These are phyloP conservation scores for Tipula confusa DNA, from an alignment of 2,888 invertebrate species.

Conservation along the genomic window DNA sequence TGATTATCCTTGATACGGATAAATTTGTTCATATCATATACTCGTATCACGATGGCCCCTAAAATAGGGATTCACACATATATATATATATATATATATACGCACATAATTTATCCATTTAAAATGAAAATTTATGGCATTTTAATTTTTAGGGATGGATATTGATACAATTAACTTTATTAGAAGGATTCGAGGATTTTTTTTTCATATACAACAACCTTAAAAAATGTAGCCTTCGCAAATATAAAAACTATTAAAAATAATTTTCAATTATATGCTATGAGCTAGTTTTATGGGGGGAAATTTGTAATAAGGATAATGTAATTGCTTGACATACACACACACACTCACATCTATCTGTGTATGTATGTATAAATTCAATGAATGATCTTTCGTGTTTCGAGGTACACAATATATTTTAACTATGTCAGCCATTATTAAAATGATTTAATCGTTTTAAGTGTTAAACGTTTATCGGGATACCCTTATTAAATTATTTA, in stretches of 20 bases:
- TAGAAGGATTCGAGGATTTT: background rate
- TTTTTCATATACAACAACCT: background rate
- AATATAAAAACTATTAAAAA: conserved; percentile 25
- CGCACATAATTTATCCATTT: background rate
- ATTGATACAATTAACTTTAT: conserved; percentile 25
- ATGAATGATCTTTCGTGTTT: background rate
- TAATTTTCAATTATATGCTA: background rate
- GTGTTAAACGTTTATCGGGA: background rate
- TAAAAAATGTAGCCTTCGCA: background rate
- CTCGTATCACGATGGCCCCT: no score
- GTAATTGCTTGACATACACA: background rate
- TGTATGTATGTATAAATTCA: no score
- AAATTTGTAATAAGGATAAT: background rate
- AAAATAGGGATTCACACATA: background rate
- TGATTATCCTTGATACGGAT: background rate
- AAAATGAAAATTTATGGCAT: background rate
- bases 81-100: background rate
- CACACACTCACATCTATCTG: background rate
- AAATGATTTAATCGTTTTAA: background rate
- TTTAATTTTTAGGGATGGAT: conserved; percentile 14
- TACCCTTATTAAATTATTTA: background rate
- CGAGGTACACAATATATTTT: background rate
- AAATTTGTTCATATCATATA: background rate
- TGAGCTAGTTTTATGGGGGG: background rate
- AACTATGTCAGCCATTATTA: conserved; percentile 1